Base-by-base conservation (phyloP, 2,888 invertebrate genomes). In the Nesidiocoris tenuis region DNA sequence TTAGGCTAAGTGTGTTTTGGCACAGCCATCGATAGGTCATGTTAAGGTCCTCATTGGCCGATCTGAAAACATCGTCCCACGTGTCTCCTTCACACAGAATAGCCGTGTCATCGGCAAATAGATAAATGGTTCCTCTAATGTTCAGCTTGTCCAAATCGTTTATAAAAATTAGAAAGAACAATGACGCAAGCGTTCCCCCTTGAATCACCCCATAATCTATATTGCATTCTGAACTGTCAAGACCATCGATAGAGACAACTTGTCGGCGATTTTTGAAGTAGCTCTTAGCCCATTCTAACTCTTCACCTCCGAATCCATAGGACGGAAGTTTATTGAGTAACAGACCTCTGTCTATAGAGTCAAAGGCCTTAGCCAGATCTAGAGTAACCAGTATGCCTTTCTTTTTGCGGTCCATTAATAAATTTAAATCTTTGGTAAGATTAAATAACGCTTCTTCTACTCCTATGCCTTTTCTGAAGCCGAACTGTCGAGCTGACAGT, bases 341-440 rank as follows among this genome's bases (percentile, higher is more conserved):
- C 24, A 54, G 63, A 1, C 12, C 23, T 7, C 71, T 63, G 17
- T 76, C 24, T 59, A 75, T 55, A 17, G 74, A 63, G 55, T 76
- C 76, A 64, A 76, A 75, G 16, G 76, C 76, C 74, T 75, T 75
- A 9, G 18, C 18, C 24, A 75, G 39, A 56, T 75, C 75, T 1
- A 75, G 17, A 74, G 18, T 24, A 16, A 61, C 54, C 61, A 61
- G 17, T 17, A 74, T 19, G 18, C 16, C 39, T 19, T 74, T 74
- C n/a, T 67, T 68, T 9, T 23, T 17, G 9, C 25, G 21, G 19
- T 61, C 74, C 1, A 74, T 9, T 2, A 16, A 5, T 23, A 16
- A n/a, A 61, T 1, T 12, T 1, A 74, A 16, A 59, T 57, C 64
- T 54, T 18, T 54, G 1, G 67, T 67, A 19, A 71, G 22, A 9